Conservation (phyloP, 2,797 vertebrate genomes). For the Florisuga fusca region DNA sequence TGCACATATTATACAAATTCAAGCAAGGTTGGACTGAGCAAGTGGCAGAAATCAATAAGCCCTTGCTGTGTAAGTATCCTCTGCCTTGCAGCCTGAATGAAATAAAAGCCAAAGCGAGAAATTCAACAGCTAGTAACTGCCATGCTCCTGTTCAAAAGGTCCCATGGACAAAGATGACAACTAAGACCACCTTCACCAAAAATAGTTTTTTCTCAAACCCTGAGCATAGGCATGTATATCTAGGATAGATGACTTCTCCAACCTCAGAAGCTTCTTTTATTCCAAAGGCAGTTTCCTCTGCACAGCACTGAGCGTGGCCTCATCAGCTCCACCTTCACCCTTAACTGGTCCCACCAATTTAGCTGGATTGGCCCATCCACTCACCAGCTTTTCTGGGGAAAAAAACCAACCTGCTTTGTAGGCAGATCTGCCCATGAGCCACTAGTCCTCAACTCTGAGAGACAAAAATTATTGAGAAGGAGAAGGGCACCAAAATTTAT, state of each 20-base stretch:
- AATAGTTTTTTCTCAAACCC: neutral
- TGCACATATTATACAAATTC: neutral
- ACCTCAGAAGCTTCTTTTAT: neutral
- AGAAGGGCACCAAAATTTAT: neutral
- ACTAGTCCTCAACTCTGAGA: neutral
- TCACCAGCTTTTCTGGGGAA: neutral
- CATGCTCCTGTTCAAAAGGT: neutral
- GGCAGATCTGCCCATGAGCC: neutral
- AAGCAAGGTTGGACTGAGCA: neutral
- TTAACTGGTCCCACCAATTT: neutral
- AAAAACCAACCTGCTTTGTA: neutral
- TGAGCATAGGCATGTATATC: rapidly evolving
- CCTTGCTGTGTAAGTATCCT: neutral
- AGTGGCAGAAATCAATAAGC: neutral
- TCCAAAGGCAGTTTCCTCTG: neutral
- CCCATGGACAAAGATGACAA: neutral
- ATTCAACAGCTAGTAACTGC: neutral
- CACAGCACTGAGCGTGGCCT: neutral
- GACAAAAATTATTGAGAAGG: neutral
- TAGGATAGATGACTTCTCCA: neutral
- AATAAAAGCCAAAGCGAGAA: conserved; percentile 16
- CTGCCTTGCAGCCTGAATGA: neutral
- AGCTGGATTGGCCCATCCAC: neutral
- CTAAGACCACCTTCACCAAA: neutral
- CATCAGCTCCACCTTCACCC: neutral